Evolutionary conservation across 2,113 vertebrate genomes (phyloP), one percentile per base, ranked within the genome.

Genomic region (Turnix velox): DNA sequence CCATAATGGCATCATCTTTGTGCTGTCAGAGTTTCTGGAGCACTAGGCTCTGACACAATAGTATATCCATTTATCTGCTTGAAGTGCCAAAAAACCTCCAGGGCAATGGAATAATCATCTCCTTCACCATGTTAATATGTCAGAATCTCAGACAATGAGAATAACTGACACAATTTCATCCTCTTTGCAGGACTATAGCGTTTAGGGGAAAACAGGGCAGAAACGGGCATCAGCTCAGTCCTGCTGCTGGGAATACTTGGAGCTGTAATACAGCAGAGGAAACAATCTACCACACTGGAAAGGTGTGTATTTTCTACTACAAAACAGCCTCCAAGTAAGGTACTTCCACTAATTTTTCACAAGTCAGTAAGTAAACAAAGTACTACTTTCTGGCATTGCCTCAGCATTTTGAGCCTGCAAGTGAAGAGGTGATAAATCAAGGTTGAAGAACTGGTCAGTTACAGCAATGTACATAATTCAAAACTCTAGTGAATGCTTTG

Each of bases 81-180:
- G 10, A 86, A 84, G 69, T 76, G 87, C 91, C 78, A 93, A 88
- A 86, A 89, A 9, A 19, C 58, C 88, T 92, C 49, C 42, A 66
- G 67, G 87, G 46, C 71, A 93, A 76, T 16, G 7, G 54, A 84
- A 92, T 72, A 72, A 91, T 92, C 30, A 17, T 42, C 57, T 94
- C 57, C 86, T 88, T 88, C 80, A 72, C 66, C 30, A 54, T 11
- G 54, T 79, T 89, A 92, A 39, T 61, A 75, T 74, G 46, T 88
- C 84, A 79, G 62, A 42, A 91, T 54, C 87, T 89, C 91, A 94
- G 67, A 92, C 91, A 96, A 82, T 75, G 74, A 93, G 49, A 80
- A 31, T 23, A 95, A 84, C 84, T 82, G 92, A 93, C 87, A 87
- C 6, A n/a, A 90, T 75, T 93, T 87, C 82, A 87, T 46, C 35